phyloP scores from a whole-genome alignment of 1,140 invertebrate genomes.

The Drosophila suzukii region DNA sequence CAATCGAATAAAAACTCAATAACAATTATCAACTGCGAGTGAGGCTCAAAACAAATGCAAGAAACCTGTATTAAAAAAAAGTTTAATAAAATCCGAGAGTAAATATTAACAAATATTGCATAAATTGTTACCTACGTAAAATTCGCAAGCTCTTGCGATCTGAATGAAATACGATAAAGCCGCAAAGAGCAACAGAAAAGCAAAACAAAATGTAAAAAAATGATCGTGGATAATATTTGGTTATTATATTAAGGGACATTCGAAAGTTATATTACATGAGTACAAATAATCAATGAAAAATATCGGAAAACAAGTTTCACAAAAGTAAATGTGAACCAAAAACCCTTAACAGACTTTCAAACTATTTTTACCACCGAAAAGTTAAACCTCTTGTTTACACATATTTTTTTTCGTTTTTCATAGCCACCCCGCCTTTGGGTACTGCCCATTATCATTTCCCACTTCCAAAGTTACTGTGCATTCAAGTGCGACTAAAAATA shows the following conservation, averaged over 20 bases:
- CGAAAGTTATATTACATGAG: conserved; percentile 1
- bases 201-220: conserved; percentile 12
- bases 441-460: neutral
- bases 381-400: neutral
- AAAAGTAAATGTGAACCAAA: neutral
- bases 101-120: conserved; percentile 44
- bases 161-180: conserved; percentile 24
- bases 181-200: conserved; percentile 23
- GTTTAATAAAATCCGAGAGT: conserved; percentile 23
- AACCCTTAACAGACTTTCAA: neutral
- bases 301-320: too few relatives aligned
- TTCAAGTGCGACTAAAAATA: conserved; percentile 40
- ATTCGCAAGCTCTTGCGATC: conserved; percentile 11
- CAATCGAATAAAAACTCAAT: conserved; percentile 60
- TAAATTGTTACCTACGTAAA: conserved; percentile 27
- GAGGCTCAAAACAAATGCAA: conserved; percentile 46
- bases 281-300: neutral
- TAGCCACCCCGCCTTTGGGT: conserved; percentile 1
- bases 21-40: conserved; percentile 67
- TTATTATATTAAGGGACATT: neutral
- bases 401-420: conserved; percentile 17
- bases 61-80: conserved; percentile 47
- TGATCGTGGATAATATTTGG: neutral
- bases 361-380: neutral
- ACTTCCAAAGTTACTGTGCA: conserved; percentile 39